Percentiles rank a stretch among this genome's conserved stretches.
These are phyloP conservation scores for Ara ararauna DNA, from an alignment of 2,797 vertebrate genomes.

Conservation along the genomic window DNA sequence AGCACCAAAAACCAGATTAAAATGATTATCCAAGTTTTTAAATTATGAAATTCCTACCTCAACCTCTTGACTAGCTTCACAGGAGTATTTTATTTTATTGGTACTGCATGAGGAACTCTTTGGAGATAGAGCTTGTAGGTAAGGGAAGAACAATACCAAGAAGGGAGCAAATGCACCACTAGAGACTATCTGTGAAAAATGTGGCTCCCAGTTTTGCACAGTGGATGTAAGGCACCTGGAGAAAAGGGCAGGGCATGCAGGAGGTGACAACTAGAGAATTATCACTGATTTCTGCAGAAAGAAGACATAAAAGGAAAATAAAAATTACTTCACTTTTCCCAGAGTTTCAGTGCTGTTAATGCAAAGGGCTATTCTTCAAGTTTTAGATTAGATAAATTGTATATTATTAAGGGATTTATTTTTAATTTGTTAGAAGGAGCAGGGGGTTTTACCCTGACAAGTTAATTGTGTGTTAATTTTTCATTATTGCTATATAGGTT, in stretches of 20 bases:
- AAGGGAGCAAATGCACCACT: not conserved
- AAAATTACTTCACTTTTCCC: not conserved
- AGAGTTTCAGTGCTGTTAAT: not conserved
- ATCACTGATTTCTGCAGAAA: not conserved
- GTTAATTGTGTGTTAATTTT: conserved; percentile 40
- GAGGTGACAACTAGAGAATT: not conserved
- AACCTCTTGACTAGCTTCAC: not conserved
- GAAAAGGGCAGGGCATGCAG: not conserved
- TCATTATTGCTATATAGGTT: not conserved
- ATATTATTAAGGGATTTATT: conserved; percentile 27
- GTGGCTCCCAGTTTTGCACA: not conserved
- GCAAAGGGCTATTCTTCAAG: not conserved
- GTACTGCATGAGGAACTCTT: not conserved
- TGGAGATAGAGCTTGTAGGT: not conserved
- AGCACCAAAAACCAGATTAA: not conserved
- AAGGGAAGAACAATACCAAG: not conserved
- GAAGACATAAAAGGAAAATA: not conserved
- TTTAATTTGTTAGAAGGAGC: conserved; percentile 2
- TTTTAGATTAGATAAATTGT: not conserved
- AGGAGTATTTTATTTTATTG: not conserved
- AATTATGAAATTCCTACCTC: not conserved
- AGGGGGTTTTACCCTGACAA: not conserved
- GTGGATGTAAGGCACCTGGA: not conserved
- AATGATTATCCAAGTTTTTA: not conserved
- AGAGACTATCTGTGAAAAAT: not conserved